Conservation (phyloP, 2,888 invertebrate genomes). For the Homarus gammarus region DNA sequence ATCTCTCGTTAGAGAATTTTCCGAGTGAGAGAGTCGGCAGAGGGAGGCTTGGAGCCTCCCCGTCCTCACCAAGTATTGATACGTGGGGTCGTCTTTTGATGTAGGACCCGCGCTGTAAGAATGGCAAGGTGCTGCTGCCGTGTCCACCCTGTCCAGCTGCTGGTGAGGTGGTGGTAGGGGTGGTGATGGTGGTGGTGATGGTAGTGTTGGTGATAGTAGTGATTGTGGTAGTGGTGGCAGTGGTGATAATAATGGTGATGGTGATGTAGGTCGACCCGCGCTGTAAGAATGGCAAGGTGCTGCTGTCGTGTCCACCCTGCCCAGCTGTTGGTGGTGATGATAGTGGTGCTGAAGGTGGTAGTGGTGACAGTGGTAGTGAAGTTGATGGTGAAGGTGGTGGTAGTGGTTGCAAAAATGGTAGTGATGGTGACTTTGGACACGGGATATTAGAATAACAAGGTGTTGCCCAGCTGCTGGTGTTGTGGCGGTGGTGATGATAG, state of each 20-base stretch:
- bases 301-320: neutral
- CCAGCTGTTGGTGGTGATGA: neutral
- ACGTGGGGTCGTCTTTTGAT: slow-evolving; percentile 45
- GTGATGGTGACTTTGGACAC: neutral
- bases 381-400: too few species aligned
- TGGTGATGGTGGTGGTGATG: too few species aligned
- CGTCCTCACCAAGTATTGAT: slow-evolving; percentile 33
- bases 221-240: too few species aligned
- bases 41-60: slow-evolving; percentile 4
- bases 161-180: neutral
- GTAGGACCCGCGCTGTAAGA: slow-evolving; percentile 38
- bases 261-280: neutral
- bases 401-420: too few species aligned
- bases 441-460: slow-evolving; percentile 17
- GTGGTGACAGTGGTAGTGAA: too few species aligned
- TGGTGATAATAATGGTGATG: too few species aligned
- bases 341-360: too few species aligned
- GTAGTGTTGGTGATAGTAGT: too few species aligned
- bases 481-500: too few species aligned
- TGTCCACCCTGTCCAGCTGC: neutral
- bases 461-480: neutral
- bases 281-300: slow-evolving; percentile 29
- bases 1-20: slow-evolving; percentile 63
- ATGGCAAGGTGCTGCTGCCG: slow-evolving; percentile 15
- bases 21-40: slow-evolving; percentile 35